phyloP scores from a whole-genome alignment of 1,140 invertebrate species.

The Geopemphigus sp. region DNA sequence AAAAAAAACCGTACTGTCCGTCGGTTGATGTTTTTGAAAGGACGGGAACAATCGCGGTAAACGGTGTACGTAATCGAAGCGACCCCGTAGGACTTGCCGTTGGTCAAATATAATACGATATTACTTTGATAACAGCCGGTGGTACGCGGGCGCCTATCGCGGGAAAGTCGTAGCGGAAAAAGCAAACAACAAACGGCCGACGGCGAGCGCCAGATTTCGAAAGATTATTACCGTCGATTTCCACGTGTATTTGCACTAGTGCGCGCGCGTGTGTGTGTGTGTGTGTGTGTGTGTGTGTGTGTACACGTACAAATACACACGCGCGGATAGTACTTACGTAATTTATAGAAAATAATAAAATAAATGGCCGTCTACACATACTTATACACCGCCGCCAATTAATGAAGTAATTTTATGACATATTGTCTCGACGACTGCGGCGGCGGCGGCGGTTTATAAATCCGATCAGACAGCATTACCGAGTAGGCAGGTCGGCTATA shows the following conservation, averaged over 20 bases:
- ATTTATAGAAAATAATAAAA: conserved; percentile 4
- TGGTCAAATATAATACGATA: too few species aligned
- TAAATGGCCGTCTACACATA: background rate
- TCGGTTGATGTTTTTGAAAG: too few species aligned
- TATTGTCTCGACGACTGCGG: conserved; percentile 15
- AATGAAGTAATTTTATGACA: conserved; percentile 37
- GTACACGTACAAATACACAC: background rate
- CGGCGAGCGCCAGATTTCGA: background rate
- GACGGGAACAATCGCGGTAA: too few species aligned
- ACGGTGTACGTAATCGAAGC: too few species aligned
- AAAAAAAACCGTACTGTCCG: too few species aligned
- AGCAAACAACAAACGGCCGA: background rate
- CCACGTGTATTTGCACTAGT: background rate
- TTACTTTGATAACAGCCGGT: too few species aligned
- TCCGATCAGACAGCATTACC: background rate
- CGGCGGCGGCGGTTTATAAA: background rate
- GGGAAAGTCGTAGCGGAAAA: background rate
- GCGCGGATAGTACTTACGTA: background rate
- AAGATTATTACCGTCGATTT: background rate
- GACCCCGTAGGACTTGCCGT: too few species aligned
- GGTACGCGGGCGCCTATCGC: too few species aligned
- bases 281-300: too few species aligned
- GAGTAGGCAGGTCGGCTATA: background rate
- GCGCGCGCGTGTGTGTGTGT: too few species aligned
- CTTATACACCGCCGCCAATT: background rate